phyloP scores from a whole-genome alignment of 2,888 invertebrate genomes.

The Drosophila sordidapex region DNA sequence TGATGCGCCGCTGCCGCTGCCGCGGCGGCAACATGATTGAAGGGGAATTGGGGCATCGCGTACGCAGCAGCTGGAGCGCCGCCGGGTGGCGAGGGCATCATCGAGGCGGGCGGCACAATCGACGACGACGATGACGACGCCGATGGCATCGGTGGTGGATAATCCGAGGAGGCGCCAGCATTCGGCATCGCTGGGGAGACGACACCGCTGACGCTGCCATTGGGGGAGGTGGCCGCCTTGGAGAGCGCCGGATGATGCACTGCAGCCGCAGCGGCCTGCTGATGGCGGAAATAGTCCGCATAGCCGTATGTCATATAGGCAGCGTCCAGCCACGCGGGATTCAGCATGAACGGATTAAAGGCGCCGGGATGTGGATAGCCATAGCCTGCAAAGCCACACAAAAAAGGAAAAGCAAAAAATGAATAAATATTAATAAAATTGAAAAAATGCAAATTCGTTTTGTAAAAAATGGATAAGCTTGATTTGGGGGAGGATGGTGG shows the following conservation, averaged over 20 bases:
- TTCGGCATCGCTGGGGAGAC: conserved; percentile 47
- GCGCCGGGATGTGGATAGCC: conserved; percentile 92
- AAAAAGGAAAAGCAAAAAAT: conserved; percentile 66
- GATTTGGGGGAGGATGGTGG: not conserved
- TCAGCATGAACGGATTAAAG: conserved; percentile 92
- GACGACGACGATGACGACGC: conserved; percentile 24
- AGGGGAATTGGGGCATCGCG: conserved; percentile 87
- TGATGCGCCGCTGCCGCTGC: conserved; percentile 72
- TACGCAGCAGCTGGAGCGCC: conserved; percentile 68
- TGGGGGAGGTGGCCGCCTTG: conserved; percentile 86
- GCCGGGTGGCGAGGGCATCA: conserved; percentile 87
- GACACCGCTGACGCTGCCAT: conserved; percentile 68
- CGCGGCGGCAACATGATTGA: conserved; percentile 84
- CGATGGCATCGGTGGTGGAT: conserved; percentile 48
- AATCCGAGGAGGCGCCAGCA: conserved; percentile 45
- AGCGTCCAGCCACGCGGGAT: conserved; percentile 94
- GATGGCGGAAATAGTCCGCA: conserved; percentile 89
- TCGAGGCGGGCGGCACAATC: conserved; percentile 58
- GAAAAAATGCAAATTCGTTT: not conserved
- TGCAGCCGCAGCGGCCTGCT: conserved; percentile 85
- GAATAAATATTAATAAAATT: conserved; percentile 26
- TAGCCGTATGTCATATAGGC: conserved; percentile 92
- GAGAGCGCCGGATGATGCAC: conserved; percentile 87
- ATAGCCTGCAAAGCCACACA: conserved; percentile 87
- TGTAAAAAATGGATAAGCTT: not conserved